phyloP scores from a whole-genome alignment of 2,888 invertebrate genomes.

The Neoaliturus tenellus region DNA sequence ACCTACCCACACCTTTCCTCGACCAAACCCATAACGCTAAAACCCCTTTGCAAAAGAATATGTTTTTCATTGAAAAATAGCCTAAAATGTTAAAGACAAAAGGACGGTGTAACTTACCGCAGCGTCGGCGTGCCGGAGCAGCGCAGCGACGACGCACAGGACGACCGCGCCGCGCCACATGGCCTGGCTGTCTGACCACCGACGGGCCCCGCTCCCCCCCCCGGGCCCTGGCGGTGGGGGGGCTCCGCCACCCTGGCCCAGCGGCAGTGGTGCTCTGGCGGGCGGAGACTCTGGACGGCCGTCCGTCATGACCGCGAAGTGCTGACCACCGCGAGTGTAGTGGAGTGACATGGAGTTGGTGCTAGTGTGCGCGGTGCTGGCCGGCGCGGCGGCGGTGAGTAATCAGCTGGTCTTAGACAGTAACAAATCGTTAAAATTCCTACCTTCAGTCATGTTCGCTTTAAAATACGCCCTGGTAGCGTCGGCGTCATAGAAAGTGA shows the following conservation, averaged over 20 bases:
- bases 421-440: no score
- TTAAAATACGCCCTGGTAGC: no score
- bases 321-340: not conserved
- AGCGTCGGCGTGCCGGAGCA: not conserved
- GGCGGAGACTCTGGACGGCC: conserved; percentile 39
- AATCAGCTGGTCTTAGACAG: no score
- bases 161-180: conserved; percentile 52
- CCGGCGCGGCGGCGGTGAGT: conserved; percentile 8
- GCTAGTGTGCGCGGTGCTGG: not conserved
- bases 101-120: conserved; percentile 54
- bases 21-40: no score
- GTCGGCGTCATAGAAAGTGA: no score
- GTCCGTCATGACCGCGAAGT: not conserved
- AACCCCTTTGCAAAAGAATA: no score
- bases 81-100: no score
- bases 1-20: no score
- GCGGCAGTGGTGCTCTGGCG: conserved; percentile 56
- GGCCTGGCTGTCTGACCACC: conserved; percentile 39
- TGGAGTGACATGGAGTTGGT: not conserved
- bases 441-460: no score
- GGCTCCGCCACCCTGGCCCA: conserved; percentile 3
- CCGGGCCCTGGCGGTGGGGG: conserved; percentile 1
- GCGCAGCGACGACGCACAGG: conserved; percentile 56
- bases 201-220: not conserved
- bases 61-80: no score